These are phyloP conservation scores for Ichneumoninae sp. DNA, from an alignment of 2,888 invertebrate genomes.

Conservation along the genomic window DNA sequence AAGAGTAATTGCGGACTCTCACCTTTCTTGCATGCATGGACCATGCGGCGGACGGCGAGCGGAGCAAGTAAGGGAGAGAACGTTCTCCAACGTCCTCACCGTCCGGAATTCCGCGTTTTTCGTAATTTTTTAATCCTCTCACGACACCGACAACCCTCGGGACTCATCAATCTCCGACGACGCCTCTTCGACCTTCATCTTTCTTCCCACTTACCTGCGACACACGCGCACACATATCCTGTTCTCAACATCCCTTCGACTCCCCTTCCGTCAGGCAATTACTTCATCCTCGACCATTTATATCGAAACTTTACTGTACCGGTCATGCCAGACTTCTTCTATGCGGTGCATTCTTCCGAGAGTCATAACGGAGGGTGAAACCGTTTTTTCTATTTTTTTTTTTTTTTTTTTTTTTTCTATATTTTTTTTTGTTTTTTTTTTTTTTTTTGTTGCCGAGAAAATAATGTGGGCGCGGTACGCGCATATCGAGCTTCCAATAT, in stretches of 20 bases:
- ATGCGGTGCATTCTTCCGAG: neutral
- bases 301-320: constrained; percentile 47
- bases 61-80: neutral
- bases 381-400: neutral
- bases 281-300: constrained; percentile 71
- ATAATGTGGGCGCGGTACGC: constrained; percentile 43
- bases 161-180: constrained; percentile 77
- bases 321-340: neutral
- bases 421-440: neutral
- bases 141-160: constrained; percentile 69
- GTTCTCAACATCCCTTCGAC: constrained; percentile 41
- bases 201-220: constrained; percentile 41
- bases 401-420: neutral
- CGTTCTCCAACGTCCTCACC: neutral
- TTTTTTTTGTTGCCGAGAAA: neutral
- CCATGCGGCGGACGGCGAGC: neutral
- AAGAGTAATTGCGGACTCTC: constrained; percentile 72
- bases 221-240: constrained; percentile 17
- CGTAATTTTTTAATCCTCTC: constrained; percentile 75
- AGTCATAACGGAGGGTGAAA: neutral
- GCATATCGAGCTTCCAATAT: constrained; percentile 33
- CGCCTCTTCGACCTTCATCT: constrained; percentile 39
- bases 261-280: constrained; percentile 48
- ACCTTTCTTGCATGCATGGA: constrained; percentile 65
- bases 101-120: constrained; percentile 64